Percentiles rank a stretch among this genome's conserved stretches.
Conservation (phyloP, 2,797 vertebrate genomes). For the Distichodus sexfasciatus region DNA sequence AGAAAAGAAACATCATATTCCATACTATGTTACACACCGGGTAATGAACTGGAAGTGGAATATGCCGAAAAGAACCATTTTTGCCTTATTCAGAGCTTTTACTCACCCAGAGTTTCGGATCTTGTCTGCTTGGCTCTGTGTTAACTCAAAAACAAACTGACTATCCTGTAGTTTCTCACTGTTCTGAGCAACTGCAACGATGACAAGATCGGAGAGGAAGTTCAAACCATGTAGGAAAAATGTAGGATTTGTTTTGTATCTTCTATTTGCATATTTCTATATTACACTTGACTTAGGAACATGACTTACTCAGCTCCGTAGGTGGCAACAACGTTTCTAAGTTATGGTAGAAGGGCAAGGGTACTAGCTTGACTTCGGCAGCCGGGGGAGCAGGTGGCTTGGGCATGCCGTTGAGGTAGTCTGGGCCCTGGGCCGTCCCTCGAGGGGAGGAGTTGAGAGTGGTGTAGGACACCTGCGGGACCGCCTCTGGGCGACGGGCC, state of each 20-base stretch:
- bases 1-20: neutral
- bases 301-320: constrained; percentile 88
- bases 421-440: constrained; percentile 80
- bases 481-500: constrained; percentile 71
- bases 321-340: constrained; percentile 92
- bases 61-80: neutral
- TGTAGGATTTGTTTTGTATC: neutral
- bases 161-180: constrained; percentile 97
- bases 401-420: constrained; percentile 93
- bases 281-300: neutral
- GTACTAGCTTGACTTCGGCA: constrained; percentile 88
- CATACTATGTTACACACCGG: neutral
- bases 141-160: constrained; percentile 92
- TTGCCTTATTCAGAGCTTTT: neutral
- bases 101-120: constrained; percentile 92
- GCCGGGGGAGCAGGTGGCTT: constrained; percentile 76
- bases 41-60: neutral
- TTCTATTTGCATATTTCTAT: neutral
- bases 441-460: constrained; percentile 71
- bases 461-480: constrained; percentile 71
- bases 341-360: constrained; percentile 93
- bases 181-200: constrained; percentile 86
- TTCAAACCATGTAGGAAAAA: too few species aligned
- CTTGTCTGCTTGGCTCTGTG: constrained; percentile 90
- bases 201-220: constrained; percentile 10